A percentile compares a stretch with the other conserved stretches of the same genome.
phyloP scores from a whole-genome alignment of 2,888 invertebrate genomes.

The Gymnoscelis rufifasciata region DNA sequence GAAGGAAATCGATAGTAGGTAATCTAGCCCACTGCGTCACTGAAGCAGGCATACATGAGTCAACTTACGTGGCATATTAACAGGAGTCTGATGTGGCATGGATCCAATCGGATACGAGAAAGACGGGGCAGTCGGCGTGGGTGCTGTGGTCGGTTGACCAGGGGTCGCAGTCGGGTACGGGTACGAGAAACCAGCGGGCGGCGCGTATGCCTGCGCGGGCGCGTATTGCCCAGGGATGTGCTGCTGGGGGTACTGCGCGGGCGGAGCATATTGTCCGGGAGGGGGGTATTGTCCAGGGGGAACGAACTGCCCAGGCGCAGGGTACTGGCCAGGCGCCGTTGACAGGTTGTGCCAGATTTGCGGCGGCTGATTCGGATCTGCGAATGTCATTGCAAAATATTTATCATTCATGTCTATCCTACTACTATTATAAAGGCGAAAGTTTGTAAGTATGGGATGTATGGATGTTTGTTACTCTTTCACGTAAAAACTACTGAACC shows the following conservation, averaged over 20 bases:
- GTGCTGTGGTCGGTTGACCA: slow-evolving; percentile 37
- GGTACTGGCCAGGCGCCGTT: slow-evolving; percentile 38
- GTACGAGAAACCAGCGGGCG: slow-evolving; percentile 39
- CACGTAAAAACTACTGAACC: too few species aligned
- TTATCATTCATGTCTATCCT: background rate
- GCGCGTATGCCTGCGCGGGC: slow-evolving; percentile 22
- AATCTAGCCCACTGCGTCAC: too few species aligned
- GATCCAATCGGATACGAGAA: slow-evolving; percentile 30
- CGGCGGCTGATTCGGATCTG: slow-evolving; percentile 63
- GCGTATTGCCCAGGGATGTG: slow-evolving; percentile 27
- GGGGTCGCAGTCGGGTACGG: slow-evolving; percentile 31
- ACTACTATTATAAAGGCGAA: too few species aligned
- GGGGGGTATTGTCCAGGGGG: slow-evolving; percentile 27
- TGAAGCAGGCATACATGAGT: too few species aligned
- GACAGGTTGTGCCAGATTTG: slow-evolving; percentile 25
- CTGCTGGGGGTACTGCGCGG: slow-evolving; percentile 33
- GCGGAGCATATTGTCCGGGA: slow-evolving; percentile 31
- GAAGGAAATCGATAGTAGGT: too few species aligned
- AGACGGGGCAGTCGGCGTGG: slow-evolving; percentile 32
- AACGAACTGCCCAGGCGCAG: slow-evolving; percentile 34
- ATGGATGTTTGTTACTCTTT: too few species aligned
- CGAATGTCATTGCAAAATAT: slow-evolving; percentile 25
- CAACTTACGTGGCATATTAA: background rate
- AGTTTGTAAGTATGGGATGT: too few species aligned
- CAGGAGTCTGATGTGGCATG: slow-evolving; percentile 32